phyloP scores from a whole-genome alignment of 1,140 invertebrate species.

The Branchinecta lindahli region DNA sequence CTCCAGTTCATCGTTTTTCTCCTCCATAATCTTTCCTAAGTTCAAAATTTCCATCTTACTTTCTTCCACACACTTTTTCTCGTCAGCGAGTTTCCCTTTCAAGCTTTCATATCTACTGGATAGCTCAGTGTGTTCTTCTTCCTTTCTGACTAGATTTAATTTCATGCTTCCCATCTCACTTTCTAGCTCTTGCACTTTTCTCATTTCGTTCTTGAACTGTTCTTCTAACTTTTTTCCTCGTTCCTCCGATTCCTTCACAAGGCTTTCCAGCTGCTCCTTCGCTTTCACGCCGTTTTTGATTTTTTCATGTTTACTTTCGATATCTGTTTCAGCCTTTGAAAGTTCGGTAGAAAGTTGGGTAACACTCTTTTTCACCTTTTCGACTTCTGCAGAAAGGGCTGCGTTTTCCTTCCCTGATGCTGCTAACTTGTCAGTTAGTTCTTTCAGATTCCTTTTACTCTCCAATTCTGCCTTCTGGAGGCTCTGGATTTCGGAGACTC shows the following conservation, averaged over 20 bases:
- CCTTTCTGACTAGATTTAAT: background rate
- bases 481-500: too few species aligned
- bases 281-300: background rate
- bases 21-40: background rate
- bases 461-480: too few species aligned
- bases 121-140: background rate
- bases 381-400: too few species aligned
- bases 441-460: too few species aligned
- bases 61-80: background rate
- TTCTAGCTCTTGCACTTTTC: background rate
- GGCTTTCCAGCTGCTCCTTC: background rate
- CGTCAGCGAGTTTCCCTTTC: background rate
- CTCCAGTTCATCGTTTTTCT: background rate
- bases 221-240: background rate
- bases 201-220: too few species aligned
- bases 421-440: too few species aligned
- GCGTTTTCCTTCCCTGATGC: too few species aligned
- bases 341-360: background rate
- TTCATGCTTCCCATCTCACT: background rate
- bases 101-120: background rate
- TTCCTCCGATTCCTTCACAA: background rate
- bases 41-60: background rate
- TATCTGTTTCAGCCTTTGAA: background rate
- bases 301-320: background rate
- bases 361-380: too few species aligned